These are phyloP conservation scores for Nebria brevicollis DNA, from an alignment of 2,888 invertebrate genomes.

Conservation along the genomic window DNA sequence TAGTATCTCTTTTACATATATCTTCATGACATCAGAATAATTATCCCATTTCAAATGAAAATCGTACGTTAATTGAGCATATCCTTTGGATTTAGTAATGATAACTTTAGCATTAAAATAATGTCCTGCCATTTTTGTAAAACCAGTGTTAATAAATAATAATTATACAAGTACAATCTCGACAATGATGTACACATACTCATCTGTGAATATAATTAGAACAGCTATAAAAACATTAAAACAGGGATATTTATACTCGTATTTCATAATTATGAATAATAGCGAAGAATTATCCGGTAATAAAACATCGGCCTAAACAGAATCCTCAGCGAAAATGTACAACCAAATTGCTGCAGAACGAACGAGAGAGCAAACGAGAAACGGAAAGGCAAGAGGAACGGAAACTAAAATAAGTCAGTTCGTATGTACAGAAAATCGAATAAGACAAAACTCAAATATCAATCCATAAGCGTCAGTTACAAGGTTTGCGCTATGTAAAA, in stretches of 20 bases:
- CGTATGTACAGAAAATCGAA: not conserved
- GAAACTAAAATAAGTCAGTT: not conserved
- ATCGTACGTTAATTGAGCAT: not conserved
- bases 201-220: constrained; percentile 29
- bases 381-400: not conserved
- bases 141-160: constrained; percentile 22
- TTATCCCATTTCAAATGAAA: not conserved
- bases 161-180: constrained; percentile 19
- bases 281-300: constrained; percentile 26
- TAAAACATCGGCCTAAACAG: constrained; percentile 15
- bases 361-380: not conserved
- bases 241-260: constrained; percentile 25
- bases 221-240: constrained; percentile 31
- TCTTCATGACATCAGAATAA: not conserved
- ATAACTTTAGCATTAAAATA: constrained; percentile 19
- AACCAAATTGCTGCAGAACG: not conserved
- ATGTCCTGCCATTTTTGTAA: constrained; percentile 30
- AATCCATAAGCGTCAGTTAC: not conserved
- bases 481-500: not conserved
- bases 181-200: constrained; percentile 32
- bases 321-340: not conserved
- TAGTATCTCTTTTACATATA: not conserved
- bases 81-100: not conserved
- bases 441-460: not conserved
- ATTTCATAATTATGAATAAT: constrained; percentile 31